These are phyloP conservation scores for Siniperca scherzeri DNA, from an alignment of 2,797 vertebrate species.

Conservation along the genomic window DNA sequence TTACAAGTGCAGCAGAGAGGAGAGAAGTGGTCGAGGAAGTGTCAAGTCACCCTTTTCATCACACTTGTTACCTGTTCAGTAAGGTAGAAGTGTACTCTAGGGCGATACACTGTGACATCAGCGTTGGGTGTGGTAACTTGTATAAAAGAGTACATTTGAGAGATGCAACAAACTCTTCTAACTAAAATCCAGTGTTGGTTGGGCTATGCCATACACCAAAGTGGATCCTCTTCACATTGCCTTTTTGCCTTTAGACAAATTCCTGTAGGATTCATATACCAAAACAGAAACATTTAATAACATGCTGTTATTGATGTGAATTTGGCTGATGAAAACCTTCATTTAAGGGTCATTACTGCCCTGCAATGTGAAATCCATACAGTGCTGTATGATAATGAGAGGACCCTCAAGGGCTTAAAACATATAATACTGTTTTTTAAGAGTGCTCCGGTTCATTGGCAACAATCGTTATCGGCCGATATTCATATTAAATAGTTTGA, in stretches of 20 bases:
- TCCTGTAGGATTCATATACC: not conserved
- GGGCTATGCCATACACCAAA: not conserved
- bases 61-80: too few species aligned
- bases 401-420: constrained; percentile 18
- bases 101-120: not conserved
- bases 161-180: not conserved
- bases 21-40: not conserved
- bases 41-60: not conserved
- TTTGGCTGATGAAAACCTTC: constrained; percentile 52
- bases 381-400: constrained; percentile 41
- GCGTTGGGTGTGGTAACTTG: too few species aligned
- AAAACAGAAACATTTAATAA: constrained; percentile 33
- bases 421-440: too few species aligned
- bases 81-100: not conserved
- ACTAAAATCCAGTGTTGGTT: not conserved
- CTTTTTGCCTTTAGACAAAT: not conserved
- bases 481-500: too few species aligned
- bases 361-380: constrained; percentile 58
- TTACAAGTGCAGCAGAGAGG: not conserved
- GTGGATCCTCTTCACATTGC: not conserved
- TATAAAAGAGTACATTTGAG: not conserved
- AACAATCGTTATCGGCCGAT: too few species aligned
- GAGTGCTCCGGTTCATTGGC: too few species aligned
- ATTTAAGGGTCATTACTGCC: constrained; percentile 53
- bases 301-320: constrained; percentile 37